phyloP scores from a whole-genome alignment of 2,113 vertebrate species.

The Danionella cerebrum region DNA sequence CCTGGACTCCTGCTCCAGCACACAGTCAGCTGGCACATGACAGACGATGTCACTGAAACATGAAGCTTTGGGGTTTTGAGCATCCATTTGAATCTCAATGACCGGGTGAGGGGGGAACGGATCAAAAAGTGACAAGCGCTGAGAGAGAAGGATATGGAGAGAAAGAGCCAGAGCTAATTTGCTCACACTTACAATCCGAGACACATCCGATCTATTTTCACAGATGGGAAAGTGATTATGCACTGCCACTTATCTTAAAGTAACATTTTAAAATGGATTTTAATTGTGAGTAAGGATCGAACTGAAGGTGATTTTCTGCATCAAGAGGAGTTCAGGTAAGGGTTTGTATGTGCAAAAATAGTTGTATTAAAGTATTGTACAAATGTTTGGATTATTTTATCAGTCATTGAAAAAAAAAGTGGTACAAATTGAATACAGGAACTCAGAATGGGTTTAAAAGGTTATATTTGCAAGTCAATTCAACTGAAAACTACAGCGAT shows the following conservation, averaged over 20 bases:
- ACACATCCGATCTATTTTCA: background rate
- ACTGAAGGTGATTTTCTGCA: too few relatives aligned
- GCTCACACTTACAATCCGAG: background rate
- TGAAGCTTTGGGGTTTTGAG: conserved; percentile 38
- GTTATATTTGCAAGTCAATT: too few relatives aligned
- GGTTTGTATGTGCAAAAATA: too few relatives aligned
- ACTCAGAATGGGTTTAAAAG: too few relatives aligned
- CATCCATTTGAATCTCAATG: conserved; percentile 37
- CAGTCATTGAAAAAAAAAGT: too few relatives aligned
- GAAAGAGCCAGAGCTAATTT: background rate
- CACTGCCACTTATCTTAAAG: conserved; percentile 42
- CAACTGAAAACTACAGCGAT: too few relatives aligned
- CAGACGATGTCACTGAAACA: conserved; percentile 42
- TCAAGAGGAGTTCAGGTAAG: too few relatives aligned
- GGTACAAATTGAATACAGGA: too few relatives aligned
- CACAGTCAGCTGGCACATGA: conserved; percentile 31
- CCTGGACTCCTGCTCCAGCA: conserved; percentile 11
- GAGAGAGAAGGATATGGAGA: conserved; percentile 12
- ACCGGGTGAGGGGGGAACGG: conserved; percentile 28
- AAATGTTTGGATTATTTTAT: background rate
- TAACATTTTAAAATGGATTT: background rate
- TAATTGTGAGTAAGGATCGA: too few relatives aligned
- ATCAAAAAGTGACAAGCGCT: conserved; percentile 33
- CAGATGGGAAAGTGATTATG: background rate
- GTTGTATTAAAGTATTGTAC: too few relatives aligned